These are phyloP conservation scores for Diaperis boleti DNA, from an alignment of 2,888 invertebrate genomes.

Conservation along the genomic window DNA sequence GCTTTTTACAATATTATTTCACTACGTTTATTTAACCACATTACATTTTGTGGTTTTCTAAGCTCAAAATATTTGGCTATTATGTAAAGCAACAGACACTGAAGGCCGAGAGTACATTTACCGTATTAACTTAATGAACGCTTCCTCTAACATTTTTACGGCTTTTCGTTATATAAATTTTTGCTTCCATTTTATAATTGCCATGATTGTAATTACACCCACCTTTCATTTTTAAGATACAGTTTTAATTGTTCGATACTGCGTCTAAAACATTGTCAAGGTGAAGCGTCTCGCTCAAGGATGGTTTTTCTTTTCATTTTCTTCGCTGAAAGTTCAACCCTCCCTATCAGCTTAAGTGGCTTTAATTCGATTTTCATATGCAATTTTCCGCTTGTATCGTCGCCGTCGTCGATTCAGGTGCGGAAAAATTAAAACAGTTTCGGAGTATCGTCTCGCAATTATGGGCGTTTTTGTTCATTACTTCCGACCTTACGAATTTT, in stretches of 20 bases:
- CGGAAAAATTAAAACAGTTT: not conserved
- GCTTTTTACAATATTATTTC: no score
- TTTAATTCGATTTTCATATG: slow-evolving; percentile 19
- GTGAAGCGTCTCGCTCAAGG: not conserved
- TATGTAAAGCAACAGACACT: not conserved
- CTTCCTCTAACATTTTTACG: not conserved
- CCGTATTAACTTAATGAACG: not conserved
- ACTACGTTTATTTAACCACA: no score
- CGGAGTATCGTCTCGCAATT: not conserved
- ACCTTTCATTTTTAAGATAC: no score
- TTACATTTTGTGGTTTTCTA: no score
- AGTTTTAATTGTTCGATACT: no score
- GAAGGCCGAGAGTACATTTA: not conserved
- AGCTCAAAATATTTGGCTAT: not conserved
- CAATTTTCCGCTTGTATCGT: slow-evolving; percentile 14
- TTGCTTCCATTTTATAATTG: not conserved
- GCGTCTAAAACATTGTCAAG: no score
- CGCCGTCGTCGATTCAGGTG: not conserved
- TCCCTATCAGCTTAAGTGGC: not conserved
- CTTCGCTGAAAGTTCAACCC: not conserved
- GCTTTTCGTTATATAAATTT: not conserved
- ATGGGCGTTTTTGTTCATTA: not conserved
- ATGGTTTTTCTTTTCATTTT: not conserved
- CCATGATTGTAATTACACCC: not conserved
- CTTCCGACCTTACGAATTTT: not conserved